A percentile compares a stretch with the other conserved stretches of the same genome.
Evolutionary conservation across 2,888 invertebrate genomes (phyloP).

Genomic region (Phanerotoma sp.): DNA sequence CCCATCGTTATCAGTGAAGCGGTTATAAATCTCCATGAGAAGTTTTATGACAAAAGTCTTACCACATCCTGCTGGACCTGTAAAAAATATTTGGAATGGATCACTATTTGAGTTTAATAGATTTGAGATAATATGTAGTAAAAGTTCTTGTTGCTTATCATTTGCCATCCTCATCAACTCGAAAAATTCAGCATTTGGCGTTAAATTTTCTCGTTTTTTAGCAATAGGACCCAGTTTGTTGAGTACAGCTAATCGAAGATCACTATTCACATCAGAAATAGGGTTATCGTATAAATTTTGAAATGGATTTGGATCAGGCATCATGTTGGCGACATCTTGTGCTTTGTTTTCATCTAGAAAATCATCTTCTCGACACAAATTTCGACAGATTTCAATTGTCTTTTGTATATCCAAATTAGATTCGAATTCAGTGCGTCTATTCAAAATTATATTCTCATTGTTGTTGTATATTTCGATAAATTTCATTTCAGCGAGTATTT

Average conservation of each 20-base stretch:
- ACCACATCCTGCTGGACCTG: slow-evolving; percentile 9
- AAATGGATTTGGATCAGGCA: slow-evolving; percentile 34
- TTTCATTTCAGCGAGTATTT: slow-evolving; percentile 45
- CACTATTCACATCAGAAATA: slow-evolving; percentile 33
- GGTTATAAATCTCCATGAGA: slow-evolving; percentile 36
- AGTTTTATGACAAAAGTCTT: slow-evolving; percentile 37
- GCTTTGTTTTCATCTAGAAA: slow-evolving; percentile 29
- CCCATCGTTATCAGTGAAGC: slow-evolving; percentile 41
- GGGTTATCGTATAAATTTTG: slow-evolving; percentile 32
- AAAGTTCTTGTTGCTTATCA: slow-evolving; percentile 31
- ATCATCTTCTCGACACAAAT: slow-evolving; percentile 11
- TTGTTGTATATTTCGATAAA: slow-evolving; percentile 45
- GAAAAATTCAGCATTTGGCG: slow-evolving; percentile 32
- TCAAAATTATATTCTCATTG: slow-evolving; percentile 41
- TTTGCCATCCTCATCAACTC: slow-evolving; percentile 35
- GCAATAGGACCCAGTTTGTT: slow-evolving; percentile 38
- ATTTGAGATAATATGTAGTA: slow-evolving; percentile 31
- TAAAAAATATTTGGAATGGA: slow-evolving; percentile 20
- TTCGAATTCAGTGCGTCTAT: slow-evolving; percentile 43
- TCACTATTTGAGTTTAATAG: not conserved
- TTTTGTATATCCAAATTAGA: slow-evolving; percentile 45
- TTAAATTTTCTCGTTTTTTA: slow-evolving; percentile 38
- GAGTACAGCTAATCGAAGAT: slow-evolving; percentile 35
- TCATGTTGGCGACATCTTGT: slow-evolving; percentile 20
- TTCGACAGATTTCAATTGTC: slow-evolving; percentile 30